Evolutionary conservation across 1,140 invertebrate genomes (phyloP), one percentile per base, ranked within the genome.

Genomic region (Dysdera silvatica): DNA sequence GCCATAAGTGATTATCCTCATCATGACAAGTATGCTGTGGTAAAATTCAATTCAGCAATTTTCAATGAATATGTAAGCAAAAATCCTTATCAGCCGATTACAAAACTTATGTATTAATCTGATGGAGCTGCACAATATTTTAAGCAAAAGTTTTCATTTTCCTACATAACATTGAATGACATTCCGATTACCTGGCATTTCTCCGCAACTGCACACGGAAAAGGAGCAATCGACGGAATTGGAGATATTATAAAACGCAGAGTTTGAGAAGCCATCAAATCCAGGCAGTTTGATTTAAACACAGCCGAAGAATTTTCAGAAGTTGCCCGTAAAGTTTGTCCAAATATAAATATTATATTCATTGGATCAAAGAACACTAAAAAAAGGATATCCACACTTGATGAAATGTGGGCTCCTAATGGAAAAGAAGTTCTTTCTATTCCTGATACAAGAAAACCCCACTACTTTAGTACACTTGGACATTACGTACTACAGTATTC

Each of bases 61-160:
- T 28, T 6, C 10, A 51, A 23, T 28, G 26, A 8, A 28, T 51
- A 12, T 24, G 4, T 4, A 7, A 51, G 20, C 10, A 51, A 24
- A 23, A 28, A 12, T n/a, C 7, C 48, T 7, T 8, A 51, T 14
- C 18, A 28, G 6, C 12, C 24, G 29, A 18, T 51, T 5, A 10
- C 10, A 51, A 28, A 18, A 8, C 24, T 51, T 28, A 28, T 28
- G 18, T 28, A 28, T 28, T 8, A 51, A 51, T 51, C 48, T 24
- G 48, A 51, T 51, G 48, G 48, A 24, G 18, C 48, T 28, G 24
- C 48, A 5, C 48, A 51, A 28, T 28, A 51, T 28, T 51, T 51
- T 28, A 51, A 51, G 7, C 14, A 51, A 51, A 51, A 51, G 24
- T 51, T 12, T 28, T 28, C 18, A 24, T 10, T 51, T 10, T 51